Base-by-base conservation (phyloP, 2,113 vertebrate species). In the Pyxicephalus adspersus region DNA sequence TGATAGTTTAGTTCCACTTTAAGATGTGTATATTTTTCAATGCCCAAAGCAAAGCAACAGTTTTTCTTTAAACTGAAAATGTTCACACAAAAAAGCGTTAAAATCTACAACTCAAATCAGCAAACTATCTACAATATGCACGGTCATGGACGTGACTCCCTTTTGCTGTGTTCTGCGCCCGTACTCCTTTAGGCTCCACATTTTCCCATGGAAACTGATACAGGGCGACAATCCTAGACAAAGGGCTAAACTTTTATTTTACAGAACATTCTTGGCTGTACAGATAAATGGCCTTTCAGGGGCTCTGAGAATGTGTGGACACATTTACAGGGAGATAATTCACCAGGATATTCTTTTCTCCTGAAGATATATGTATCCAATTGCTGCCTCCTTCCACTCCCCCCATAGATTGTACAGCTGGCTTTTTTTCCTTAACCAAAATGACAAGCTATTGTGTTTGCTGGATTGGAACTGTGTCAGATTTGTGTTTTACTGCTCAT, bases 201-300 rank as follows among this genome's bases (percentile, higher is more conserved):
- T n/a, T 73, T 73, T 74, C 71, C 71, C 71, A 74, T 60, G 71
- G 52, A 60, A 74, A 38, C 28, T 29, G 71, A 74, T 74, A 74
- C 71, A 60, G 60, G 54, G 31, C 58, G 34, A 3, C 16, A 5
- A 3, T 22, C 60, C 28, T 74, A 22, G 54, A 58, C 19, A 58
- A 60, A 58, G 28, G 51, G 20, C 20, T n/a, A 23, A 74, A 58
- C 54, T 74, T n/a, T 60, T 74, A 58, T 57, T 67, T 34, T 60
- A 57, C 51, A 73, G 70, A 73, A 13, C 13, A 19, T 29, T 38
- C 60, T 58, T 55, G n/a, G 2, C 54, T 8, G 15, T 22, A 55
- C 13, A 74, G 55, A 74, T 74, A 74, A 74, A 74, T 74, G 55
- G 71, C 29, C 71, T 74, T 74, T 74, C 71, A 74, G 26, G n/a